phyloP scores from a whole-genome alignment of 2,888 invertebrate genomes.

The Hypolimnas misippus region DNA sequence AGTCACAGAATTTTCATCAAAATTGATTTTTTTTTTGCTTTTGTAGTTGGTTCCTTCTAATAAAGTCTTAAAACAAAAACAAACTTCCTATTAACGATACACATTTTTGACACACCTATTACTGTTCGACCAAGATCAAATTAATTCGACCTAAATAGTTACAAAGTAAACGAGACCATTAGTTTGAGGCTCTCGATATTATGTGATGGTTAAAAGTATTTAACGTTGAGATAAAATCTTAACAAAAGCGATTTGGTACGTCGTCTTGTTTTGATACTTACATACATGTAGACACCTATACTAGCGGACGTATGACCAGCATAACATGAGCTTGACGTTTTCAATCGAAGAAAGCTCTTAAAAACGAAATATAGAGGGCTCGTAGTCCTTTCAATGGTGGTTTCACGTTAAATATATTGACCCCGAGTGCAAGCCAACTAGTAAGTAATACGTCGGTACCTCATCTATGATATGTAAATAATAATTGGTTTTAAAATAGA shows the following conservation, averaged over 20 bases:
- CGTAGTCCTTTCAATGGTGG: constrained; percentile 61
- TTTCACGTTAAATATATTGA: constrained; percentile 76
- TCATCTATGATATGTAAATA: constrained; percentile 82
- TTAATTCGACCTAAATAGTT: constrained; percentile 65
- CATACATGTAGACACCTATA: constrained; percentile 75
- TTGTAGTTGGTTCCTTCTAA: too few relatives aligned
- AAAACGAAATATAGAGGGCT: constrained; percentile 49
- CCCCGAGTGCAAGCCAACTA: constrained; percentile 76
- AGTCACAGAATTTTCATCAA: too few relatives aligned
- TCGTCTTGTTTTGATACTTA: constrained; percentile 80
- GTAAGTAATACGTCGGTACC: constrained; percentile 66
- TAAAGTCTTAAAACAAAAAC: too few relatives aligned
- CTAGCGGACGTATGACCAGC: constrained; percentile 58
- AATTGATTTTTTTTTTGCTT: too few relatives aligned
- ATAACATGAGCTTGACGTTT: constrained; percentile 51
- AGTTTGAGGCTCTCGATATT: constrained; percentile 74
- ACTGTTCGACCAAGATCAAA: constrained; percentile 44
- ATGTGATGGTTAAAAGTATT: constrained; percentile 81
- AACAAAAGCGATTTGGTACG: constrained; percentile 83
- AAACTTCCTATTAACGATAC: not conserved
- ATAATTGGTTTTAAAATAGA: constrained; percentile 82
- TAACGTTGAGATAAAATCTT: constrained; percentile 83
- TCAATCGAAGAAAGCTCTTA: constrained; percentile 8
- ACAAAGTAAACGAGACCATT: constrained; percentile 65
- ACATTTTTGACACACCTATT: constrained; percentile 1